Conservation (phyloP, 2,113 vertebrate genomes). For the Poeciliopsis retropinna region DNA sequence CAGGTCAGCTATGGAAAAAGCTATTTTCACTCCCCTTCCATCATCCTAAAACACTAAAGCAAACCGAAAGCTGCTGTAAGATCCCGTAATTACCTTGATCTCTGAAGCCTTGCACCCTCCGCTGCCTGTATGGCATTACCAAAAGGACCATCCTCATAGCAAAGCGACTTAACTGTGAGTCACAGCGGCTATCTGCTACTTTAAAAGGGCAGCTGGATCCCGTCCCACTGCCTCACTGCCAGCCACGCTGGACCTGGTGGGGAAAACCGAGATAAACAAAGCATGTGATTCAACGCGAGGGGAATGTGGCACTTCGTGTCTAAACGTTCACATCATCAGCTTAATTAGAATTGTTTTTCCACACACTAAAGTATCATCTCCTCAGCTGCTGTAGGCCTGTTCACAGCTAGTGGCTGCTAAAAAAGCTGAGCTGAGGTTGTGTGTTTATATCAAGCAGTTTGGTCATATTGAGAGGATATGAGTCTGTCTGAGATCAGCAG, state of each 20-base stretch:
- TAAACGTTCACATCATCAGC: conserved; percentile 1
- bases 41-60: neutral
- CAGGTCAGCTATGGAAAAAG: neutral
- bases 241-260: conserved; percentile 1
- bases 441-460: neutral
- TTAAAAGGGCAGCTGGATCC: conserved; percentile 63
- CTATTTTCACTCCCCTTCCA: neutral
- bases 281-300: conserved; percentile 3
- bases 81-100: conserved; percentile 15
- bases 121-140: conserved; percentile 10
- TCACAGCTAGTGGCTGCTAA: conserved; percentile 10
- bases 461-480: conserved; percentile 6
- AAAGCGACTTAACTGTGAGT: conserved; percentile 17
- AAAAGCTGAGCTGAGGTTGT: neutral
- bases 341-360: conserved; percentile 5
- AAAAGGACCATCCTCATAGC: neutral
- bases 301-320: conserved; percentile 35
- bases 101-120: conserved; percentile 8
- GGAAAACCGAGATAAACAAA: conserved; percentile 55
- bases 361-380: neutral
- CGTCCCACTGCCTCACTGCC: conserved; percentile 26
- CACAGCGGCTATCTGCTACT: conserved; percentile 28
- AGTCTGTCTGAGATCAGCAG: conserved; percentile 19
- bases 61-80: conserved; percentile 16
- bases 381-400: no score